Percentiles rank a stretch among this genome's conserved stretches.
Conservation (phyloP, 2,888 invertebrate genomes). For the Nebria brevicollis region DNA sequence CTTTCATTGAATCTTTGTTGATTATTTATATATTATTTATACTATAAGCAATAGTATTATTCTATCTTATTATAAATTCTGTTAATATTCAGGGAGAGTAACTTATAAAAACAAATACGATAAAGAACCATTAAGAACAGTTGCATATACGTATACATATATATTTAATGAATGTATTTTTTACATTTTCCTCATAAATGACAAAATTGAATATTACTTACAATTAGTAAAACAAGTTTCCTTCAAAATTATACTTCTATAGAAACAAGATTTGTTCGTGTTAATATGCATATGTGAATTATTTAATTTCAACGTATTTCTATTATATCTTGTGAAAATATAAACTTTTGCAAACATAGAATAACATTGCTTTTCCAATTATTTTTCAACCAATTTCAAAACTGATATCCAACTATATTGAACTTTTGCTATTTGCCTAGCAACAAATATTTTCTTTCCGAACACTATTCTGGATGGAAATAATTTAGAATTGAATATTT, state of each 20-base stretch:
- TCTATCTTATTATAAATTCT: too few species aligned
- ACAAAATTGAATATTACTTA: neutral
- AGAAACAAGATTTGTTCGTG: neutral
- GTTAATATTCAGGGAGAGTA: too few species aligned
- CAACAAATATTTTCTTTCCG: neutral
- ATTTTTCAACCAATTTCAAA: neutral
- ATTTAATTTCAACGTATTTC: neutral
- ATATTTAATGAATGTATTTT: too few species aligned
- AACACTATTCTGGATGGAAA: too few species aligned
- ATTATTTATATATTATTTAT: too few species aligned
- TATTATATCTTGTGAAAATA: neutral
- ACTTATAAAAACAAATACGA: neutral
- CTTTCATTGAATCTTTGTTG: too few species aligned
- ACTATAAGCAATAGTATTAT: too few species aligned
- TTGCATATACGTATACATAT: too few species aligned
- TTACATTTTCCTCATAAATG: neutral
- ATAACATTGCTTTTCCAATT: neutral
- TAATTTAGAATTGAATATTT: too few species aligned
- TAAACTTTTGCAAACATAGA: neutral
- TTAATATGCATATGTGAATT: neutral
- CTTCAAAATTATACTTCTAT: neutral
- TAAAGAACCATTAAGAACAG: neutral
- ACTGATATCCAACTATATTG: neutral
- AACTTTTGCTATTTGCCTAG: neutral
- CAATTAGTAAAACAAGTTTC: neutral